A percentile compares a stretch with the other conserved stretches of the same genome.
Evolutionary conservation across 2,888 invertebrate species (phyloP).

Genomic region (Conops quadrifasciatus): DNA sequence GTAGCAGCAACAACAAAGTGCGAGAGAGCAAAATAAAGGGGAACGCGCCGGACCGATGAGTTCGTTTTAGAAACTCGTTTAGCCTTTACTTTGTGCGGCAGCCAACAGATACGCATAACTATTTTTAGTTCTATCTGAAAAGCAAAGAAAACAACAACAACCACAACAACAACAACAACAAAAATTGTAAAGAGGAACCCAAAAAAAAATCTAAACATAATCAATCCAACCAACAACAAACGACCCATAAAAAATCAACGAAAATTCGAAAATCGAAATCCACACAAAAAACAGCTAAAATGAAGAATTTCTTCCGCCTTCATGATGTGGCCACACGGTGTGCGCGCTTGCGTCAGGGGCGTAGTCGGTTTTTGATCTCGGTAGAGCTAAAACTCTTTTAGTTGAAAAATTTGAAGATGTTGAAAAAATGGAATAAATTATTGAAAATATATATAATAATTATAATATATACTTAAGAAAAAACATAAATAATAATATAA

Average conservation of each 20-base stretch:
- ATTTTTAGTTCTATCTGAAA: constrained; percentile 21
- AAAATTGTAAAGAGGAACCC: background rate
- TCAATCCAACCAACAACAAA: too few relatives aligned
- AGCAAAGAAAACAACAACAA: background rate
- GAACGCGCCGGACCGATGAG: background rate
- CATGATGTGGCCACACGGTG: too few relatives aligned
- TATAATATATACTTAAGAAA: too few relatives aligned
- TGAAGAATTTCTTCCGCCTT: constrained; percentile 26
- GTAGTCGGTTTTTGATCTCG: too few relatives aligned
- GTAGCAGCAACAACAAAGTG: background rate
- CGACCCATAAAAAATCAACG: too few relatives aligned
- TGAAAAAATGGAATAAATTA: too few relatives aligned
- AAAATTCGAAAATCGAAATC: constrained; percentile 2
- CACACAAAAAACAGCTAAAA: constrained; percentile 13
- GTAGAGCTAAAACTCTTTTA: too few relatives aligned
- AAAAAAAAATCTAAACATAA: background rate
- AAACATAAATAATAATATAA: too few relatives aligned
- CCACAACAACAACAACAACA: constrained; percentile 6
- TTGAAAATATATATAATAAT: too few relatives aligned
- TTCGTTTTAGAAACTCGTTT: background rate
- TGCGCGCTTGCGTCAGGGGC: too few relatives aligned
- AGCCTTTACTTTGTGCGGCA: constrained; percentile 14
- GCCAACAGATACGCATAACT: constrained; percentile 30
- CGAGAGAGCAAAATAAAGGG: background rate
- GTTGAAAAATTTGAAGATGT: too few relatives aligned